These are phyloP conservation scores for Dryobotodes eremita DNA, from an alignment of 2,888 invertebrate species.

Conservation along the genomic window DNA sequence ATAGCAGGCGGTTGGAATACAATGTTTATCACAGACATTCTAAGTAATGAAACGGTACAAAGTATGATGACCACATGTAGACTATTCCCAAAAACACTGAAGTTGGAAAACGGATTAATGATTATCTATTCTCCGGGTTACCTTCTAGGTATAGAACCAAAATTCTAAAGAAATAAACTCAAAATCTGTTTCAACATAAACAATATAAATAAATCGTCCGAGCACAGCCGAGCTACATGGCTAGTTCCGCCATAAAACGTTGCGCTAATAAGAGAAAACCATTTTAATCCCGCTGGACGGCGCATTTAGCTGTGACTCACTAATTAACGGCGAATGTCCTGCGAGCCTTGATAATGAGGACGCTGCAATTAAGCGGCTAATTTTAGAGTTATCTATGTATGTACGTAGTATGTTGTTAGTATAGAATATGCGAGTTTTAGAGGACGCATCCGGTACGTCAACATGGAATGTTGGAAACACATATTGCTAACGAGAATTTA, in stretches of 20 bases:
- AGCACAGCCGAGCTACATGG: neutral
- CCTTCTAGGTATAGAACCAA: neutral
- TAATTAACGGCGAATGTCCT: constrained; percentile 61
- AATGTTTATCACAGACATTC: neutral
- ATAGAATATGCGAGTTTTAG: constrained; percentile 23
- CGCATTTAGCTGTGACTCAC: constrained; percentile 49
- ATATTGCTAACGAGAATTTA: constrained; percentile 8
- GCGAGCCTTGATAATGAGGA: constrained; percentile 64
- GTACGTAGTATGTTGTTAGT: constrained; percentile 1
- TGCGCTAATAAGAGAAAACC: constrained; percentile 58
- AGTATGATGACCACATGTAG: neutral
- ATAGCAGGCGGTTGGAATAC: neutral
- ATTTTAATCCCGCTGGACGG: constrained; percentile 32
- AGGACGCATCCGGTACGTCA: constrained; percentile 31
- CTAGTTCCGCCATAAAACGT: constrained; percentile 17
- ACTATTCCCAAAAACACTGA: neutral
- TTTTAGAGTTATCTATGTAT: constrained; percentile 57
- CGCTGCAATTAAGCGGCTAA: constrained; percentile 57
- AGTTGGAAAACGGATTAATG: neutral
- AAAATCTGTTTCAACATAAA: neutral
- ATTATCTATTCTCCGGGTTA: neutral
- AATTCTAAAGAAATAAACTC: neutral
- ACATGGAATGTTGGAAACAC: constrained; percentile 11
- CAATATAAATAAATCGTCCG: neutral
- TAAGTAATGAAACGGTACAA: no score